Conservation (phyloP, 1,140 invertebrate species). For the Leptinotarsa texana region DNA sequence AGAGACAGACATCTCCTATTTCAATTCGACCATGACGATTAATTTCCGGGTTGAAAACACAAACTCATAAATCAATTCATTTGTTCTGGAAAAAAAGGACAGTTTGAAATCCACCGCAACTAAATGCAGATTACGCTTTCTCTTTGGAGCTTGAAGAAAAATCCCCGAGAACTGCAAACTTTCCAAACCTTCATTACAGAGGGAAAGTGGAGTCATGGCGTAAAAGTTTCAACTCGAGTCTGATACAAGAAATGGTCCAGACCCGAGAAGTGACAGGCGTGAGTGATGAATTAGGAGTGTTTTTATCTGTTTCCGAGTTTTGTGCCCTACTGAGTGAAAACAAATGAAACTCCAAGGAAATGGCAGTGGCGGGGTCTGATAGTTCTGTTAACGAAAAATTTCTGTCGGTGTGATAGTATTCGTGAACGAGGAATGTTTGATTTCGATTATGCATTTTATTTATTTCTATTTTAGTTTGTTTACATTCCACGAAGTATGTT, state of each 20-base stretch:
- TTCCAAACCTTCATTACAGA: slow-evolving; percentile 30
- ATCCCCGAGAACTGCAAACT: slow-evolving; percentile 13
- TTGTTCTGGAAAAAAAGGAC: too few species aligned
- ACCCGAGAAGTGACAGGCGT: slow-evolving; percentile 27
- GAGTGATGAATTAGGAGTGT: slow-evolving; percentile 35
- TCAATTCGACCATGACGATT: too few species aligned
- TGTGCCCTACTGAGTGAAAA: slow-evolving; percentile 3
- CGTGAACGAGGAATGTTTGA: too few species aligned
- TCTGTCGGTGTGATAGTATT: too few species aligned
- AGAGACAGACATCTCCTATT: too few species aligned
- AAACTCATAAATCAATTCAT: too few species aligned
- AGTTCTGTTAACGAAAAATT: neutral
- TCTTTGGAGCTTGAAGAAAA: slow-evolving; percentile 12
- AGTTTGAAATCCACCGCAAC: too few species aligned
- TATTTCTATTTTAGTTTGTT: too few species aligned
- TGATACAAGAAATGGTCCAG: slow-evolving; percentile 31
- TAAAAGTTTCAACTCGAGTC: slow-evolving; percentile 27
- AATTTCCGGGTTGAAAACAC: too few species aligned
- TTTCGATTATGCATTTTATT: too few species aligned
- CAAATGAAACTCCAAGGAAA: slow-evolving; percentile 5
- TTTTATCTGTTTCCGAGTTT: slow-evolving; percentile 33
- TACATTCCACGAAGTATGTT: too few species aligned
- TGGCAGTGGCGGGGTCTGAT: neutral
- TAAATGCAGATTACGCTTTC: too few species aligned
- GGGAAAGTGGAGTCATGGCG: slow-evolving; percentile 22